These are phyloP conservation scores for Eufriesea mexicana DNA, from an alignment of 1,140 invertebrate genomes.

Conservation along the genomic window DNA sequence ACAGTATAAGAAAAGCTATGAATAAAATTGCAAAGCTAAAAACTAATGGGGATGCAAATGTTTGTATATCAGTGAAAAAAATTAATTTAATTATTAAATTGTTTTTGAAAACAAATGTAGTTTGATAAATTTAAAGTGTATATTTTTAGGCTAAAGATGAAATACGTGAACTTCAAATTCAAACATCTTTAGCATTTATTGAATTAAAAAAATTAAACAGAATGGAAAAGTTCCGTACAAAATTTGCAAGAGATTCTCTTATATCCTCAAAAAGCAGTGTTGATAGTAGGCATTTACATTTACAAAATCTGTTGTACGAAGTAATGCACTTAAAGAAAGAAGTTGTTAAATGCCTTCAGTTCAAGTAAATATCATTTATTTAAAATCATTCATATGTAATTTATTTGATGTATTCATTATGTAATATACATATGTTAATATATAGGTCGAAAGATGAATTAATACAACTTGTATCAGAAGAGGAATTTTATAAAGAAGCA, in stretches of 20 bases:
- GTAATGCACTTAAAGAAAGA: slow-evolving; percentile 96
- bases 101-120: not conserved
- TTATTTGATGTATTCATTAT: not conserved
- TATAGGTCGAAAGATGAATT: slow-evolving; percentile 95
- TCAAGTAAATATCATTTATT: slow-evolving; percentile 86
- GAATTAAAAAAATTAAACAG: slow-evolving; percentile 95
- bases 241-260: slow-evolving; percentile 90
- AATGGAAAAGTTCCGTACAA: slow-evolving; percentile 93
- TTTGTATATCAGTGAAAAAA: slow-evolving; percentile 62
- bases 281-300: slow-evolving; percentile 93
- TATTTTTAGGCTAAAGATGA: slow-evolving; percentile 84
- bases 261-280: slow-evolving; percentile 92
- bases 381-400: slow-evolving; percentile 17
- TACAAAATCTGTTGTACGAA: slow-evolving; percentile 98
- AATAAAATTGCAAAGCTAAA: slow-evolving; percentile 87
- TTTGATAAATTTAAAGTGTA: not conserved
- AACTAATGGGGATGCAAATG: slow-evolving; percentile 81
- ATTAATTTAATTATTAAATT: slow-evolving; percentile 15
- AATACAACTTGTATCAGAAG: slow-evolving; percentile 92
- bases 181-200: slow-evolving; percentile 89
- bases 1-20: slow-evolving; percentile 86
- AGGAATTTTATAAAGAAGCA: slow-evolving; percentile 93
- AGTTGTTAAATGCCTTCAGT: slow-evolving; percentile 96
- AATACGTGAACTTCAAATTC: slow-evolving; percentile 86
- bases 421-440: slow-evolving; percentile 44